A percentile compares a stretch with the other conserved stretches of the same genome.
Conservation (phyloP, 2,113 vertebrate genomes). For the Hystrix brachyura region DNA sequence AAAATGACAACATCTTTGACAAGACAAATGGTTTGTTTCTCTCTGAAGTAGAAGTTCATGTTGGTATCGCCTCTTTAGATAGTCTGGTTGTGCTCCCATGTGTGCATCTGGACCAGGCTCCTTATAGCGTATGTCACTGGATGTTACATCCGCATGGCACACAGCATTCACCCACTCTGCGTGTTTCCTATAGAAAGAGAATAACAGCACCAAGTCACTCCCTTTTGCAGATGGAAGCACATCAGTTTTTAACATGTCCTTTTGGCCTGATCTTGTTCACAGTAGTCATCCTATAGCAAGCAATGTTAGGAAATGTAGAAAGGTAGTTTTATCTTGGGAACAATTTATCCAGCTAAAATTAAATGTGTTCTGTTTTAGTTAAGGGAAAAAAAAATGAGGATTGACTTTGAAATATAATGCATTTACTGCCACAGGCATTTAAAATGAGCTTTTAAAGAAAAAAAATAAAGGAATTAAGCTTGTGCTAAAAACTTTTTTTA, state of each 20-base stretch:
- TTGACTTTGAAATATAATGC: not conserved
- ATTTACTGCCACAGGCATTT: not conserved
- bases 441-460: conserved; percentile 25
- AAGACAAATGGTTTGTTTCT: not conserved
- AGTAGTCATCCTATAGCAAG: not conserved
- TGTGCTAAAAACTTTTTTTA: not conserved
- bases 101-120: not conserved
- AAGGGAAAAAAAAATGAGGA: not conserved
- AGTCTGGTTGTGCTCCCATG: not conserved
- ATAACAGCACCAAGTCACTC: not conserved
- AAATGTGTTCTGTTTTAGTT: not conserved
- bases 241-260: not conserved
- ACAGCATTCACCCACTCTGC: not conserved
- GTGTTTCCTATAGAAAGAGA: not conserved
- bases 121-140: not conserved
- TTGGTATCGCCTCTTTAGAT: not conserved
- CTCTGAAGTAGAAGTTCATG: not conserved
- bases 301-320: not conserved
- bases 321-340: not conserved
- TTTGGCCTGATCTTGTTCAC: not conserved
- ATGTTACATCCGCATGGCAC: not conserved
- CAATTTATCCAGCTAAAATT: conserved; percentile 28
- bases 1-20: not conserved
- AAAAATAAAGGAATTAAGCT: not conserved
- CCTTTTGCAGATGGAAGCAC: not conserved